Base-by-base conservation (phyloP, 2,888 invertebrate genomes). In the Agonum fuliginosum region DNA sequence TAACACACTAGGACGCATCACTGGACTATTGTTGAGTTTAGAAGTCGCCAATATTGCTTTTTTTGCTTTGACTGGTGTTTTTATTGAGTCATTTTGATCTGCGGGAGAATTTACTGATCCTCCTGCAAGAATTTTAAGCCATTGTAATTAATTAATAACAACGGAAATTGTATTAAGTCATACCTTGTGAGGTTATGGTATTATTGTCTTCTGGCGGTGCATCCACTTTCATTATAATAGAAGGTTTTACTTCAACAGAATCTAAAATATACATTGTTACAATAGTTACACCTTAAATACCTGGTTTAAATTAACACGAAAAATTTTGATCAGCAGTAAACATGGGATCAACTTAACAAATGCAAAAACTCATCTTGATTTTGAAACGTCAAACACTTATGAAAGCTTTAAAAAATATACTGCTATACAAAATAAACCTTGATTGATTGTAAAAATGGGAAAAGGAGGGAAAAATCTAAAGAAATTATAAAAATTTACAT, bases 141-240 rank as follows among this genome's bases (percentile, higher is more conserved):
- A n/a, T n/a, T n/a, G n/a, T n/a, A n/a, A n/a, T n/a, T n/a, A n/a
- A n/a, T n/a, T n/a, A n/a, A n/a, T n/a, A n/a, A n/a, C n/a, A n/a
- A n/a, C n/a, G n/a, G n/a, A n/a, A n/a, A n/a, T n/a, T n/a, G 19
- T 48, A 48, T 19, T 8, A 19, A 48, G 19, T 54, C 46, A 14
- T 81, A 85, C 85, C 85, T 82, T 82, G 81, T 34, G 78, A 73
- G 72, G 72, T 70, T 67, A 73, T 19, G 79, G 82, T 82, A 73
- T 81, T 80, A 54, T 80, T 79, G 48, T 84, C 83, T 78, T 85
- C 86, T 34, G 81, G 78, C 67, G 85, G 82, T 48, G 81, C 84
- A 79, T 86, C 86, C 62, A 85, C 84, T 83, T 85, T 85, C 84
- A 85, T 86, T 79, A 84, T 85, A 77, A 85, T 84, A 51, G 83